phyloP scores from a whole-genome alignment of 2,113 vertebrate genomes.

The Sisor rabdophorus region DNA sequence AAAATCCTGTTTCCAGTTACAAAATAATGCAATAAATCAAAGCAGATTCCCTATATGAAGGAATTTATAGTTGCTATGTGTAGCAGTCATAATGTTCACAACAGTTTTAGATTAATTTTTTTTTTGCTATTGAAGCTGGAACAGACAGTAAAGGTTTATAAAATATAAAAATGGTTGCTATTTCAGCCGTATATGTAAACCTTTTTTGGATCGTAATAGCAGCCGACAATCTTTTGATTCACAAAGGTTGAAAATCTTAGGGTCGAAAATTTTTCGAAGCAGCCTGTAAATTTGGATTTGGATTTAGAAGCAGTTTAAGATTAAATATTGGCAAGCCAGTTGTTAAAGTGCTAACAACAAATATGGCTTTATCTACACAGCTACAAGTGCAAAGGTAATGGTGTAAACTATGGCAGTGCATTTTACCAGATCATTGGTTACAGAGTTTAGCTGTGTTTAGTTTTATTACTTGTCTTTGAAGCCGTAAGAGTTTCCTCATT shows the following conservation, averaged over 20 bases:
- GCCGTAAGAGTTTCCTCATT: neutral
- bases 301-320: neutral
- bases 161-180: neutral
- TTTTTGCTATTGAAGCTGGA: neutral
- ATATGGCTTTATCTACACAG: neutral
- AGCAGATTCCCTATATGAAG: neutral
- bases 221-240: neutral
- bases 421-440: neutral
- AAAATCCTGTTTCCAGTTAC: constrained; percentile 10
- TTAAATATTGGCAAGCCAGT: neutral
- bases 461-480: neutral
- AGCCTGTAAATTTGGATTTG: neutral
- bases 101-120: neutral
- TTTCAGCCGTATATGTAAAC: neutral
- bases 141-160: neutral
- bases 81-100: neutral
- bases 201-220: neutral
- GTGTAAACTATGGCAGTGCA: constrained; percentile 12
- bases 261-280: neutral
- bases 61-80: neutral
- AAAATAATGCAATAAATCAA: neutral
- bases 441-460: neutral
- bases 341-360: neutral
- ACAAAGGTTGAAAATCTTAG: neutral
- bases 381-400: constrained; percentile 3